These are phyloP conservation scores for Alaudala cheleensis DNA, from an alignment of 2,113 vertebrate genomes.

Conservation along the genomic window DNA sequence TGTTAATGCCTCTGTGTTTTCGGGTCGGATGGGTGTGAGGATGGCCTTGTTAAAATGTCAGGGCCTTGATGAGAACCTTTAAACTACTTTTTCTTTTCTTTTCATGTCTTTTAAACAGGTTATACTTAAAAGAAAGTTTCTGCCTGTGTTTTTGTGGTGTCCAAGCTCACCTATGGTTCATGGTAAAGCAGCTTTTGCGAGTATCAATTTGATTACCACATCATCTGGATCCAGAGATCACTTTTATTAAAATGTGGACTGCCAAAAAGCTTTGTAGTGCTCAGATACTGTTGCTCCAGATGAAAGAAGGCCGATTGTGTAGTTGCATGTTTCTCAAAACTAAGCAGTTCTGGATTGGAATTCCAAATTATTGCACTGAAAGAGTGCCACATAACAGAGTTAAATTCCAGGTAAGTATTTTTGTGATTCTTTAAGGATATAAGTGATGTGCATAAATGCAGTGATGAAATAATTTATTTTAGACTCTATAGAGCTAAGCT, in stretches of 20 bases:
- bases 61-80: not conserved
- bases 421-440: not conserved
- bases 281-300: not conserved
- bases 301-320: not conserved
- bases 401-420: constrained; percentile 18
- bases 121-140: not conserved
- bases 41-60: not conserved
- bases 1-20: not conserved
- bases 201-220: not conserved
- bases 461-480: not conserved
- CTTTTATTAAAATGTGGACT: constrained; percentile 49
- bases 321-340: not conserved
- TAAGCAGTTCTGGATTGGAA: not conserved
- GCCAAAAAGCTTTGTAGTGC: not conserved
- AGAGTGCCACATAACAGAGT: not conserved
- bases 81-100: not conserved
- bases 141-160: not conserved
- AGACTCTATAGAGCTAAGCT: not conserved
- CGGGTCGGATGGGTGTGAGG: not conserved
- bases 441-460: not conserved
- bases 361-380: not conserved
- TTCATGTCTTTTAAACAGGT: not conserved
- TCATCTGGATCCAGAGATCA: not conserved
- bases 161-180: not conserved
- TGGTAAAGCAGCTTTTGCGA: not conserved